Evolutionary conservation across 2,113 vertebrate species (phyloP), one percentile per base, ranked within the genome.

Genomic region (Sapayoa aenigma): DNA sequence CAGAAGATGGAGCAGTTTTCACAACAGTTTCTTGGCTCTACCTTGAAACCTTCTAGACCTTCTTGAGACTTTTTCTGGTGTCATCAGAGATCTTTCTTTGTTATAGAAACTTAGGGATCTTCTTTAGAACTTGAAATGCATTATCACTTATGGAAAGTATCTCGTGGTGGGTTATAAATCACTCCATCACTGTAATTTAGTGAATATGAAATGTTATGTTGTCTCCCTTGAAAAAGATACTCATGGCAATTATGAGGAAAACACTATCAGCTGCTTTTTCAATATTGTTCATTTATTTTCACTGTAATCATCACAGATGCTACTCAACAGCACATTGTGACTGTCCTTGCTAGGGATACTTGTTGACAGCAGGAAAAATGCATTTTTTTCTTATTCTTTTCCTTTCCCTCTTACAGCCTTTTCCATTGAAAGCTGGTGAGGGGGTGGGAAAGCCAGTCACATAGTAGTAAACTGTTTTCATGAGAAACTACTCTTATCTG

Each of bases 381-480:
- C 4, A 12, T 3, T 71, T 69, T 76, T 69, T 76, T 65, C 16
- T 55, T 49, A 15, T 44, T 60, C 3, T 66, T 79, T 86, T 80
- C 9, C 16, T 8, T 52, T 89, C 6, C 4, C 1, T 58, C 10
- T 84, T 78, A 39, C 3, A 65, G 10, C 1, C 4, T 84, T 67
- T 81, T 76, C 10, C 1, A n/a, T 3, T 59, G 24, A 62, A 58
- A 89, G 2, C 20, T 67, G n/a, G n/a, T 44, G 42, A 15, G 16
- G 42, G 21, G 12, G 9, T 3, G 8, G 2, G 27, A 20, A 47
- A 31, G 1, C 30, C 39, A 5, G 4, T 8, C 18, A 55, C 6
- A 25, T 14, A 89, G 14, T 28, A 81, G 6, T 18, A 56, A 68
- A 78, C 9, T 13, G 6, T 59, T 81, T 78, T 44, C 2, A 23